These are phyloP conservation scores for Acholoe squamosa DNA, from an alignment of 2,888 invertebrate species.

Conservation along the genomic window DNA sequence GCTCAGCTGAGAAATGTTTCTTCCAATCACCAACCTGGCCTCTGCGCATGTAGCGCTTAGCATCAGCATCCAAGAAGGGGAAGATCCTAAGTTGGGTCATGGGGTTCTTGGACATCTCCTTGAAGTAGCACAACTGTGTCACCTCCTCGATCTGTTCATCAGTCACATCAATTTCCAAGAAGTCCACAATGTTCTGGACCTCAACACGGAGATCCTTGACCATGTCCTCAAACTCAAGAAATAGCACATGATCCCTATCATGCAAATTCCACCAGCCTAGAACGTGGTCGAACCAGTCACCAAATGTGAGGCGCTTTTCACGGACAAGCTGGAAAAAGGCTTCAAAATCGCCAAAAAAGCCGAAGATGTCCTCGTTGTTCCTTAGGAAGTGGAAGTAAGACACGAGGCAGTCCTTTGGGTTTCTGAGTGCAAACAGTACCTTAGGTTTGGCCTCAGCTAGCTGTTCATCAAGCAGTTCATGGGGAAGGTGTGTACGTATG, in stretches of 20 bases:
- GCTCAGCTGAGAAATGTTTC: slow-evolving; percentile 20
- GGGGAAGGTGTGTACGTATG: slow-evolving; percentile 42
- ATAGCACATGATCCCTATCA: background rate
- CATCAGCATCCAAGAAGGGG: slow-evolving; percentile 53
- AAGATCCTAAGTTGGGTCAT: slow-evolving; percentile 58
- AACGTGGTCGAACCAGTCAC: slow-evolving; percentile 54
- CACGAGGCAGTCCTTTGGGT: slow-evolving; percentile 54
- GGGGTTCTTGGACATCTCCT: slow-evolving; percentile 54
- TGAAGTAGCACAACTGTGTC: slow-evolving; percentile 17
- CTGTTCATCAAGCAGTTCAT: slow-evolving; percentile 23
- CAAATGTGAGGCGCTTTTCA: slow-evolving; percentile 39
- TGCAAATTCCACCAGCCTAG: slow-evolving; percentile 24
- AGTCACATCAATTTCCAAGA: slow-evolving; percentile 51
- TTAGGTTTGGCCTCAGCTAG: slow-evolving; percentile 12
- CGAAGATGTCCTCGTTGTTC: slow-evolving; percentile 60
- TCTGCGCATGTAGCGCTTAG: slow-evolving; percentile 41
- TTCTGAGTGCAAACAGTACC: slow-evolving; percentile 8
- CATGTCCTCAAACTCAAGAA: slow-evolving; percentile 54
- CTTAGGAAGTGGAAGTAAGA: slow-evolving; percentile 53
- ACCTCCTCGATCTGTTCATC: slow-evolving; percentile 29
- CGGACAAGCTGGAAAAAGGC: slow-evolving; percentile 11
- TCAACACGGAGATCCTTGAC: slow-evolving; percentile 9
- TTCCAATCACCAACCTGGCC: slow-evolving; percentile 46
- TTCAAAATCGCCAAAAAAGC: slow-evolving; percentile 39
- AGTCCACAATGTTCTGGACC: slow-evolving; percentile 59